Evolutionary conservation across 2,888 invertebrate species (phyloP), one percentile per base, ranked within the genome.

Genomic region (Temnothorax unifasciatus): DNA sequence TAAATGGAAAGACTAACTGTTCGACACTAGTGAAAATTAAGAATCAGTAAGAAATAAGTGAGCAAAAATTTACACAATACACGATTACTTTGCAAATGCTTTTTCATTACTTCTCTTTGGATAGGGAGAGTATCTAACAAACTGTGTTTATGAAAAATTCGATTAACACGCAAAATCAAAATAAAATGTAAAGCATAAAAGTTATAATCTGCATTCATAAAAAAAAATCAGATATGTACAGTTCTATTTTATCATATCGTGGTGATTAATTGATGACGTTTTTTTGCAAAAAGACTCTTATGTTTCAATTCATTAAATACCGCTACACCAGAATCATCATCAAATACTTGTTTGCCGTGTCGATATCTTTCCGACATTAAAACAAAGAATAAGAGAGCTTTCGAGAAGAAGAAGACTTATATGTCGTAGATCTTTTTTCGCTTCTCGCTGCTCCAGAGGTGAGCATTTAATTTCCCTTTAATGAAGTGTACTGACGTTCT

Each of bases 381-480:
- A 44, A n/a, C 13, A 71, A 71, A 71, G 34, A 77, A 54, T 69
- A 54, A 57, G 18, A 77, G 15, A 54, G 18, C 21, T 57, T 77
- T 29, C 41, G 3, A 68, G 41, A 34, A 69, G 29, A 79, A 47
- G 18, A 79, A 79, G 21, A 69, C 6, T 57, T 77, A 57, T 44
- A 9, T 79, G 5, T 71, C 13, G 5, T 79, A 47, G 21, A 69
- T 44, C 21, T 34, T 69, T 38, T 50, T 75, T 63, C 4, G 11
- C 25, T 61, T 69, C 4, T 50, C 38, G n/a, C 34, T 57, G 29
- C 3, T 69, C 21, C 69, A 41, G 41, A 66, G 15, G 3, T 44
- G 79, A 59, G 18, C 57, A 71, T 71, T 79, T 79, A 71, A 79
- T 79, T 79, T 59, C 15, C 4, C 13, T 79, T 59, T 71, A 59